These are phyloP conservation scores for Dexiosoma caninum DNA, from an alignment of 2,888 invertebrate species.

Conservation along the genomic window DNA sequence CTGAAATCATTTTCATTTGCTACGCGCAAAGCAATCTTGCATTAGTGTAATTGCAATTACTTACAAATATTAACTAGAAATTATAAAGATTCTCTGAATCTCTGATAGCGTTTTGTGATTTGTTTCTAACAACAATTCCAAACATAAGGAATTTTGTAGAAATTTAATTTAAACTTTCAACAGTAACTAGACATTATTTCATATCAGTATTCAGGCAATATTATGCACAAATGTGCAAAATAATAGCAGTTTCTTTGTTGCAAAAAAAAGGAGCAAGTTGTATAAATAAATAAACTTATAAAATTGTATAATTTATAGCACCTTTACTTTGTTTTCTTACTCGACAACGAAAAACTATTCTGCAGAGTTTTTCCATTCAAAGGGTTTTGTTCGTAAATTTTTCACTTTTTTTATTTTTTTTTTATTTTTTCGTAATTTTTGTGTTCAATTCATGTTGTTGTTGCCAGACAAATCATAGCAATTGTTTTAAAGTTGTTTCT, in stretches of 20 bases:
- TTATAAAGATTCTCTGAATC: slow-evolving; percentile 21
- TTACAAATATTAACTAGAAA: slow-evolving; percentile 3
- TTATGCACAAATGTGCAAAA: background rate
- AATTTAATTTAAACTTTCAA: slow-evolving; percentile 42
- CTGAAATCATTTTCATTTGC: background rate
- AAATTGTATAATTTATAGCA: slow-evolving; percentile 26
- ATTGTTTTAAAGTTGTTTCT: slow-evolving; percentile 41
- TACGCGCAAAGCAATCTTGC: background rate
- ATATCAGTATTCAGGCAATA: background rate
- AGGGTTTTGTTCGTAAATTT: background rate
- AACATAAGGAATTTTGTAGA: slow-evolving; percentile 16
- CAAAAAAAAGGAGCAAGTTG: background rate
- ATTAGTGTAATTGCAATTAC: slow-evolving; percentile 17
- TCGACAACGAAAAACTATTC: background rate
- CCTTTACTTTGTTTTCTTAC: background rate
- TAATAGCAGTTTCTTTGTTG: slow-evolving; percentile 20
- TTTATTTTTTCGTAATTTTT: background rate
- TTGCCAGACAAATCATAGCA: slow-evolving; percentile 46
- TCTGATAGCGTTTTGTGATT: slow-evolving; percentile 20
- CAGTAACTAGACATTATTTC: slow-evolving; percentile 21
- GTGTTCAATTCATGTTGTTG: slow-evolving; percentile 16
- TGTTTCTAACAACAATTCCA: slow-evolving; percentile 14
- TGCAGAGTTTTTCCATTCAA: background rate
- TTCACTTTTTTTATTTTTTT: background rate
- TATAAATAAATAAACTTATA: too few relatives aligned